These are phyloP conservation scores for Drosophila triauraria DNA, from an alignment of 1,140 invertebrate genomes.

Conservation along the genomic window DNA sequence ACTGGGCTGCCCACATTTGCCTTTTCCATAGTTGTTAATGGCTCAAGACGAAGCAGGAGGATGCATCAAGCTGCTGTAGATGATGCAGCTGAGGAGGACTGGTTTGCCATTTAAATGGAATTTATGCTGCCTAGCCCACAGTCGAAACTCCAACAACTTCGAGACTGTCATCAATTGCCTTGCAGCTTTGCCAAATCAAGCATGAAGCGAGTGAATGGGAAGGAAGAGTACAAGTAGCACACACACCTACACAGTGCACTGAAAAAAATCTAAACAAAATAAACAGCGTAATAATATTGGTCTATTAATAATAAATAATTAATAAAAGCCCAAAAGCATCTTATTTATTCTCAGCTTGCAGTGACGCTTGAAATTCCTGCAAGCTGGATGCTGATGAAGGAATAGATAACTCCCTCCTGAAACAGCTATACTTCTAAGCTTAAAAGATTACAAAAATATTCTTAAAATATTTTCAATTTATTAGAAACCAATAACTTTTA, in stretches of 20 bases:
- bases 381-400: background rate
- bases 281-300: background rate
- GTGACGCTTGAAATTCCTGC: too few relatives aligned
- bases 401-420: background rate
- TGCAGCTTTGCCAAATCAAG: slow-evolving; percentile 63
- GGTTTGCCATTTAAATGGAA: slow-evolving; percentile 79
- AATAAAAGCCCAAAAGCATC: too few relatives aligned
- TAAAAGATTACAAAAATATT: background rate
- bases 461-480: background rate
- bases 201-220: slow-evolving; percentile 48
- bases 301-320: background rate
- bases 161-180: slow-evolving; percentile 70
- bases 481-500: background rate
- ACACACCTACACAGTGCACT: slow-evolving; percentile 21
- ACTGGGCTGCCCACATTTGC: slow-evolving; percentile 77
- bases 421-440: background rate
- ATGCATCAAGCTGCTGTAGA: slow-evolving; percentile 51
- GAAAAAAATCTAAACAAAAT: background rate
- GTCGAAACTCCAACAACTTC: slow-evolving; percentile 39
- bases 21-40: slow-evolving; percentile 71
- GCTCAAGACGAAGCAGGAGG: slow-evolving; percentile 52
- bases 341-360: too few relatives aligned
- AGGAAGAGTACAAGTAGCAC: slow-evolving; percentile 16
- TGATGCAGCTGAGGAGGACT: slow-evolving; percentile 44
- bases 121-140: slow-evolving; percentile 73